Evolutionary conservation across 2,888 invertebrate species (phyloP), one percentile per base, ranked within the genome.

Genomic region (Diplolepis rosae): DNA sequence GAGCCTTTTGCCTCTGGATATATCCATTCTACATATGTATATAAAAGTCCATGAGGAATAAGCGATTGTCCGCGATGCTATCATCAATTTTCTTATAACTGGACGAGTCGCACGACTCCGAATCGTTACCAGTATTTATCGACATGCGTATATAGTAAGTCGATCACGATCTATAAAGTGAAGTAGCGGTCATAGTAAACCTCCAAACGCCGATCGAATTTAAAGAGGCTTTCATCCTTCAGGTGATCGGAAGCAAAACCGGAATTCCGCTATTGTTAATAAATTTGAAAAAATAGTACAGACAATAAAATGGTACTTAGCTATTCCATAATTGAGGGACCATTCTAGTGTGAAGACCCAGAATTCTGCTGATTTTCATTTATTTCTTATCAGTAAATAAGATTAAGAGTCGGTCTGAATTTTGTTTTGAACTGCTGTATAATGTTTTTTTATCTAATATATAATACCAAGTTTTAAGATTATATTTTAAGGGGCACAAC

Each of bases 61-160:
- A 76, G 71, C 72, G 72, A 71, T 71, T 69, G 71, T 50, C 71
- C 68, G 70, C 73, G 70, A 74, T 76, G 70, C 74, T 61, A 71
- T 74, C 71, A 72, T 76, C 74, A 71, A 74, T 76, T 76, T 68
- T 51, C 72, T 66, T 66, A 70, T 28, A 28, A 52, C n/a, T 52
- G 9, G 9, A 48, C 48, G 22, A 48, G 48, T 48, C 18, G 48
- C 48, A 52, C 27, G 27, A 27, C n/a, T 52, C 7, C n/a, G n/a
- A 52, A n/a, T 52, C 27, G n/a, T 5, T 28, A 28, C n/a, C 52
- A 52, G 28, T 52, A 52, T 52, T 52, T 52, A 52, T 52, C 45
- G 45, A 52, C 28, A 27, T 28, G 15, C 28, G 9, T 28, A 52
- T 52, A 28, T 13, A 27, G 13, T 52, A 52, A 28, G 52, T 52